phyloP scores from a whole-genome alignment of 2,113 vertebrate genomes.

The Cathartes aura region DNA sequence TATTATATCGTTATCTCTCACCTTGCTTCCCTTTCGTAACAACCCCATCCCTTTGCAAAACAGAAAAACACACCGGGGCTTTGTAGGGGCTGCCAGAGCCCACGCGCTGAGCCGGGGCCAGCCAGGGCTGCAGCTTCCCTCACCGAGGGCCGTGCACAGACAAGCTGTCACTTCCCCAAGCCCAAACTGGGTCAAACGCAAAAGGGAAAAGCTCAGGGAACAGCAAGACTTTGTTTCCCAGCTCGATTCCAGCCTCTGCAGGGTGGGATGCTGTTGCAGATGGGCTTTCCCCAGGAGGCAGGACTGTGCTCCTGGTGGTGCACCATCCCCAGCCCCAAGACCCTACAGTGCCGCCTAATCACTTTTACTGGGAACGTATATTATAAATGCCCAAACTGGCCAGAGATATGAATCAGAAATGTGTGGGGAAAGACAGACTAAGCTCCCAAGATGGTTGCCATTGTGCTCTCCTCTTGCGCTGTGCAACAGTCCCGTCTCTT shows the following conservation, averaged over 20 bases:
- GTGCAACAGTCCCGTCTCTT: neutral
- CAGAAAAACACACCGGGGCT: constrained; percentile 15
- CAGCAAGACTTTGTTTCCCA: neutral
- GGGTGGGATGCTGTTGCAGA: neutral
- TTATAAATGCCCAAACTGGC: neutral
- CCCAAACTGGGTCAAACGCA: constrained; percentile 13
- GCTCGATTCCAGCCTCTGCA: neutral
- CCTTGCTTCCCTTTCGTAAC: constrained; percentile 43
- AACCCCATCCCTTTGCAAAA: neutral
- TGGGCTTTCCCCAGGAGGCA: neutral
- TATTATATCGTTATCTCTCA: constrained; percentile 52
- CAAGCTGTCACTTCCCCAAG: neutral
- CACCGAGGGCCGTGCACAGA: fast-evolving
- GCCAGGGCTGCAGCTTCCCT: neutral
- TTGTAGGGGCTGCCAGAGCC: neutral
- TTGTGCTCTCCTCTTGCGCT: neutral
- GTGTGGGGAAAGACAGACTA: neutral
- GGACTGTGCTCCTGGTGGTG: neutral
- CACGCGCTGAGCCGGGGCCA: neutral
- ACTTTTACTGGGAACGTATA: neutral
- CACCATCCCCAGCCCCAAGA: neutral
- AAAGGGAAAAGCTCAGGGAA: neutral
- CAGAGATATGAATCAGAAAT: neutral
- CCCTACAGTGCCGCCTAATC: neutral
- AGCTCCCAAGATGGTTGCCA: neutral